Percentiles rank a stretch among this genome's conserved stretches.
phyloP scores from a whole-genome alignment of 2,888 invertebrate genomes.

The Peribatodes rhomboidaria region DNA sequence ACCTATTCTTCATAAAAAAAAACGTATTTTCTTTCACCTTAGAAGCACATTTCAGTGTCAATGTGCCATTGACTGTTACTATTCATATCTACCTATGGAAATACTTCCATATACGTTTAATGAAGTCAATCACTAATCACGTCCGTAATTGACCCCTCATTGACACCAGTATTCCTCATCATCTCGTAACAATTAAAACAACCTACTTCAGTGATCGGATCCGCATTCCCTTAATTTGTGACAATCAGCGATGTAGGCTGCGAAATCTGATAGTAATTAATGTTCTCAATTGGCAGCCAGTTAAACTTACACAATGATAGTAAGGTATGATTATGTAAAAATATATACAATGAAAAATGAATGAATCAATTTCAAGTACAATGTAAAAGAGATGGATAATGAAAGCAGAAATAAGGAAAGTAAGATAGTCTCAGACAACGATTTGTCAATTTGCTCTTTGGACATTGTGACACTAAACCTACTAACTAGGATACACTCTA shows the following conservation, averaged over 20 bases:
- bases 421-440: too few species aligned
- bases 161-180: conserved; percentile 69
- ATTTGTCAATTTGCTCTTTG: too few species aligned
- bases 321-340: background rate
- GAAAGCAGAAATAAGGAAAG: too few species aligned
- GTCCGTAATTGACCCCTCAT: conserved; percentile 67
- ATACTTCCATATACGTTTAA: background rate
- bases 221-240: conserved; percentile 60
- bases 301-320: background rate
- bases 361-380: too few species aligned
- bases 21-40: too few species aligned
- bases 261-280: conserved; percentile 61
- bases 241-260: conserved; percentile 51
- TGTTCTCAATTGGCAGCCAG: conserved; percentile 19
- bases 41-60: too few species aligned
- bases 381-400: too few species aligned
- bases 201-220: conserved; percentile 67
- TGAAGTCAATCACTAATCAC: conserved; percentile 58
- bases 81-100: too few species aligned
- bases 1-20: too few species aligned
- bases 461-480: too few species aligned
- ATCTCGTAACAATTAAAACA: conserved; percentile 74
- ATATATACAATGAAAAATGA: background rate
- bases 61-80: too few species aligned
- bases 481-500: too few species aligned